Evolutionary conservation across 2,797 vertebrate species (phyloP).

Genomic region (Betta splendens): DNA sequence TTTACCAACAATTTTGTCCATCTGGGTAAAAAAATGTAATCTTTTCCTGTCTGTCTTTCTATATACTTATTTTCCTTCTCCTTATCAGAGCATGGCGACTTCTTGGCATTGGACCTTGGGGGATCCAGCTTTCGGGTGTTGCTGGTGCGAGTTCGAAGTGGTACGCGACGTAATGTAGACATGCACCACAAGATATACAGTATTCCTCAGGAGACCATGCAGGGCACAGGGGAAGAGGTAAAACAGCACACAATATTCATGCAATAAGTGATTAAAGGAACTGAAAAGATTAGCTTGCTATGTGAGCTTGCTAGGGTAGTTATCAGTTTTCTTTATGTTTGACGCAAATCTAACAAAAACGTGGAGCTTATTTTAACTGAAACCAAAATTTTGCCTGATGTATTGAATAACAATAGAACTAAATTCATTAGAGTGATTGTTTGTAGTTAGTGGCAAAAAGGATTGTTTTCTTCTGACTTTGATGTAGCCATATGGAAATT

Average conservation of each 20-base stretch:
- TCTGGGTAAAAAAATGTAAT: no score
- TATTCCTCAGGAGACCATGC: slow-evolving; percentile 91
- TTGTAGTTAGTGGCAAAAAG: no score
- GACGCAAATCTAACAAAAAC: background rate
- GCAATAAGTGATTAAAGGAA: background rate
- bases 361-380: background rate
- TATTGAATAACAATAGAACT: no score
- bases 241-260: background rate
- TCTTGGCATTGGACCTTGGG: slow-evolving; percentile 93
- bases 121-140: slow-evolving; percentile 96
- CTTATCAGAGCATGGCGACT: slow-evolving; percentile 90
- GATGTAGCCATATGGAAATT: no score
- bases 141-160: slow-evolving; percentile 87
- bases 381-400: no score
- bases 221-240: slow-evolving; percentile 95
- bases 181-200: slow-evolving; percentile 98
- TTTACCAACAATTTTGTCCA: no score
- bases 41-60: no score
- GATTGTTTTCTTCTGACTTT: no score
- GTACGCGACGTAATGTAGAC: slow-evolving; percentile 85
- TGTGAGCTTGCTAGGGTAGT: no score
- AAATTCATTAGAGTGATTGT: no score
- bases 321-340: background rate
- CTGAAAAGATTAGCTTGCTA: background rate
- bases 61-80: background rate